Evolutionary conservation across 2,113 vertebrate genomes (phyloP).

Genomic region (Hypanus sabinus): DNA sequence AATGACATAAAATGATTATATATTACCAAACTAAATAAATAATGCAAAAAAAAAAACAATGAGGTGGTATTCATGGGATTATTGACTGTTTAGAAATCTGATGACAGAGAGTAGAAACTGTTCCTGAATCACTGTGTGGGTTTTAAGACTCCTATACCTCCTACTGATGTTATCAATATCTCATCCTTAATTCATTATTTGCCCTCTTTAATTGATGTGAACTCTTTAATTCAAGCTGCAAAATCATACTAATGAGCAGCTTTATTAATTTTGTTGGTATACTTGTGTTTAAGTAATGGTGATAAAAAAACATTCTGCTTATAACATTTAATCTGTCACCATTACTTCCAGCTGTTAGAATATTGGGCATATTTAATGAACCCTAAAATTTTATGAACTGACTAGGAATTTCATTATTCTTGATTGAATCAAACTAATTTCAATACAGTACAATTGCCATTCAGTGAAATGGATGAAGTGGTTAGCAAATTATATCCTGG

Average conservation of each 20-base stretch:
- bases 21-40: too few relatives aligned
- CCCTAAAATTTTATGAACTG: background rate
- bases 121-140: too few relatives aligned
- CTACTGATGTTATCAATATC: background rate
- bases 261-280: background rate
- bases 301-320: background rate
- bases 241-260: background rate
- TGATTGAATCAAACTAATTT: background rate
- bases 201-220: background rate
- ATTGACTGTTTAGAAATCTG: too few relatives aligned
- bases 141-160: too few relatives aligned
- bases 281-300: slow-evolving; percentile 6
- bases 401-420: background rate
- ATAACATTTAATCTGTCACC: background rate
- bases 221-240: background rate
- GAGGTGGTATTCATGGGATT: too few relatives aligned
- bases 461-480: background rate
- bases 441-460: background rate
- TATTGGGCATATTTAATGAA: background rate
- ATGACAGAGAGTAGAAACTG: too few relatives aligned
- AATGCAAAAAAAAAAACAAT: too few relatives aligned
- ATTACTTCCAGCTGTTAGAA: slow-evolving; percentile 3
- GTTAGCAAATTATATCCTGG: background rate
- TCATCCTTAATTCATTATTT: slow-evolving; percentile 11
- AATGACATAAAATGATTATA: too few relatives aligned